Percentiles rank a stretch among this genome's conserved stretches.
Conservation (phyloP, 2,113 vertebrate species). For the Ptilonorhynchus violaceus region DNA sequence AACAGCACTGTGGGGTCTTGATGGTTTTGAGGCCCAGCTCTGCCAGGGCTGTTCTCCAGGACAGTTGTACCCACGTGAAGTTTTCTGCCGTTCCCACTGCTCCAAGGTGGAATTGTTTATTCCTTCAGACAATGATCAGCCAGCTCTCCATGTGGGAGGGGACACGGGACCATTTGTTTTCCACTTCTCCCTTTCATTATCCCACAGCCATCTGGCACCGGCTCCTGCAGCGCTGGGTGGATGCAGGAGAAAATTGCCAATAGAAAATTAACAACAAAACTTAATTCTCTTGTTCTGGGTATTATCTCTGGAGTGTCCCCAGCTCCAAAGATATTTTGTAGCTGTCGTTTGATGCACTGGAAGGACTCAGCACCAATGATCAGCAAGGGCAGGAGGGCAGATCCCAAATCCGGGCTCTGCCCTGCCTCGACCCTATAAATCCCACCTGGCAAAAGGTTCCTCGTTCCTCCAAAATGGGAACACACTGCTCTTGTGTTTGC, state of each 20-base stretch:
- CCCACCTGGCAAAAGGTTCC: neutral
- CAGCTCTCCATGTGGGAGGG: neutral
- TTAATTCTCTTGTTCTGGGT: neutral
- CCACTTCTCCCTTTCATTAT: neutral
- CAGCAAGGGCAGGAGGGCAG: neutral
- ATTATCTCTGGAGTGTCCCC: neutral
- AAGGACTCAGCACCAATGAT: neutral
- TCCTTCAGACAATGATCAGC: neutral
- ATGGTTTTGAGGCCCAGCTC: neutral
- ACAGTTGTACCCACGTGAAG: neutral
- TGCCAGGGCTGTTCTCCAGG: neutral
- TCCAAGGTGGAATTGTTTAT: neutral
- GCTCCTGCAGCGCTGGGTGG: neutral
- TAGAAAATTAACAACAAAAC: neutral
- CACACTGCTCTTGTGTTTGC: neutral
- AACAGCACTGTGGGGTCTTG: neutral
- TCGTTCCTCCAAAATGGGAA: neutral
- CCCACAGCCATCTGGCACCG: neutral
- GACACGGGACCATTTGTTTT: slow-evolving; percentile 11
- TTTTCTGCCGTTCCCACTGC: neutral
- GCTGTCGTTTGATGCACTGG: neutral
- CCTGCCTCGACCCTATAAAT: neutral
- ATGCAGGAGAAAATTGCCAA: neutral
- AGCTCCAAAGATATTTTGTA: neutral
- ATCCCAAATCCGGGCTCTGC: neutral